phyloP scores from a whole-genome alignment of 2,888 invertebrate species.

The Eupithecia insigniata region DNA sequence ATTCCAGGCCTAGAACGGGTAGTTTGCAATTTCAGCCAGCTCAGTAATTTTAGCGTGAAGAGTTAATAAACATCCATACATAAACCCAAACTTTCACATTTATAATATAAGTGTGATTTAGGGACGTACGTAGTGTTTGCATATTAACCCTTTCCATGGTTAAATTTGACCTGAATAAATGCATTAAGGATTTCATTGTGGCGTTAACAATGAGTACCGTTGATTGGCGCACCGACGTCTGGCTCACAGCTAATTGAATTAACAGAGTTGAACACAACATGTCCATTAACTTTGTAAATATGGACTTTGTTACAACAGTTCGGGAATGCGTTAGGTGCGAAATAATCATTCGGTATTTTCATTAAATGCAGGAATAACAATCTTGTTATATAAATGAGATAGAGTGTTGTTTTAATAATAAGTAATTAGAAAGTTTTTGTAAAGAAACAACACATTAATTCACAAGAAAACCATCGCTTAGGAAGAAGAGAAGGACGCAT shows the following conservation, averaged over 20 bases:
- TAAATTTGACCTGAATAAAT: slow-evolving; percentile 39
- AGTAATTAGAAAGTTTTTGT: not conserved
- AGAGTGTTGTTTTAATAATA: not conserved
- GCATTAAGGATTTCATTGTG: slow-evolving; percentile 61
- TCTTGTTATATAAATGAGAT: not conserved
- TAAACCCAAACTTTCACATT: too few species aligned
- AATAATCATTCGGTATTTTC: slow-evolving; percentile 9
- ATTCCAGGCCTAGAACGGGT: too few species aligned
- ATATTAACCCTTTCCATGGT: slow-evolving; percentile 32
- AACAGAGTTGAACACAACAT: slow-evolving; percentile 74
- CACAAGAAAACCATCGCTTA: not conserved
- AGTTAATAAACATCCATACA: too few species aligned
- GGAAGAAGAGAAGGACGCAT: not conserved
- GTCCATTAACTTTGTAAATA: slow-evolving; percentile 75
- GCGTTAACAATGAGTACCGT: slow-evolving; percentile 68
- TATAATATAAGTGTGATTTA: too few species aligned
- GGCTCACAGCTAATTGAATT: slow-evolving; percentile 74
- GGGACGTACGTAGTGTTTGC: slow-evolving; percentile 14
- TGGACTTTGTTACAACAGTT: slow-evolving; percentile 34
- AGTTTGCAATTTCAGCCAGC: too few species aligned
- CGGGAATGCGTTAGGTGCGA: slow-evolving; percentile 9
- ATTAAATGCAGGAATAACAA: not conserved
- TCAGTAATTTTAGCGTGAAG: too few species aligned
- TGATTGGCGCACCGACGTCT: slow-evolving; percentile 64
- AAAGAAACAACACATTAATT: not conserved